Evolutionary conservation across 2,888 invertebrate genomes (phyloP).

Genomic region (Callyntrura guangdongensis): DNA sequence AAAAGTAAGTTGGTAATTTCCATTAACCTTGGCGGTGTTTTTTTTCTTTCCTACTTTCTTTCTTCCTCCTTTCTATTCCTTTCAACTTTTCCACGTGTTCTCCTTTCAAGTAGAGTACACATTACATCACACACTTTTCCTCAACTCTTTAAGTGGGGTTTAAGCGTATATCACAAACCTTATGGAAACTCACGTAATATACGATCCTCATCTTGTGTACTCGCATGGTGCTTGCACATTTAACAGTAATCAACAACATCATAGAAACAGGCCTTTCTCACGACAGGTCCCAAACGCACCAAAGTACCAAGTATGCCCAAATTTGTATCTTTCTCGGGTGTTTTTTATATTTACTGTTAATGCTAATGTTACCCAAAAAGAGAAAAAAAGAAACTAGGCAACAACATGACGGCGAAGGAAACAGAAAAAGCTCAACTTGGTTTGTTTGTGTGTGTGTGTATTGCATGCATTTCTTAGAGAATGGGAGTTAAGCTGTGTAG

Average conservation of each 20-base stretch:
- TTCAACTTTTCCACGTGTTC: neutral
- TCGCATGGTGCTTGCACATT: constrained; percentile 15
- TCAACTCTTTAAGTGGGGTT: neutral
- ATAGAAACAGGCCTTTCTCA: neutral
- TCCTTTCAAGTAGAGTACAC: neutral
- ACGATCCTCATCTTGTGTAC: neutral
- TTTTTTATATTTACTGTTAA: constrained; percentile 33
- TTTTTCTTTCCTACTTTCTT: neutral
- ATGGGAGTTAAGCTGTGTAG: constrained; percentile 51
- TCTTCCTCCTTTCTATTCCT: neutral
- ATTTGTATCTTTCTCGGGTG: neutral
- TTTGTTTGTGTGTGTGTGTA: neutral
- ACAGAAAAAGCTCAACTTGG: constrained; percentile 11
- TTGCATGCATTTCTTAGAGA: neutral
- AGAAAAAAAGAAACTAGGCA: constrained; percentile 20
- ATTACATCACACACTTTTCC: neutral
- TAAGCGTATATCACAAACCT: neutral
- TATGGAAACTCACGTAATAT: neutral
- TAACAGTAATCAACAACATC: constrained; percentile 30
- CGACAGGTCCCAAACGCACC: constrained; percentile 17
- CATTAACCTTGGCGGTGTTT: constrained; percentile 20
- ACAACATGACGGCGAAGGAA: neutral
- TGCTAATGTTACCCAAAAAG: constrained; percentile 35
- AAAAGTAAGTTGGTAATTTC: neutral
- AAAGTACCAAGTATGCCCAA: neutral